Percentiles rank a stretch among this genome's conserved stretches.
phyloP scores from a whole-genome alignment of 2,113 vertebrate species.

The Trogon melanurus region DNA sequence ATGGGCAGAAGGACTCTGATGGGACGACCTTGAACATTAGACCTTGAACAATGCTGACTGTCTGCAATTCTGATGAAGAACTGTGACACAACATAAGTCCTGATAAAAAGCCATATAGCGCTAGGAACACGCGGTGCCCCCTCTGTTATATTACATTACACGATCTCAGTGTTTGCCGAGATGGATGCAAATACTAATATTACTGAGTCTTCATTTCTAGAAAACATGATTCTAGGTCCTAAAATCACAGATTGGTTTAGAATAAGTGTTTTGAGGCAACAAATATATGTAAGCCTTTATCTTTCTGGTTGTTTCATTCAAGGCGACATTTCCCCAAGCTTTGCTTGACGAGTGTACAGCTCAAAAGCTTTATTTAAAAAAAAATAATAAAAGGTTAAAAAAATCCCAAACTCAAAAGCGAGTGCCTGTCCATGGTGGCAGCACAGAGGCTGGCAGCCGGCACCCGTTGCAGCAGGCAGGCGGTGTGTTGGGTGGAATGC shows the following conservation, averaged over 20 bases:
- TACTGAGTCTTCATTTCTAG: neutral
- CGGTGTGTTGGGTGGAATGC: conserved; percentile 6
- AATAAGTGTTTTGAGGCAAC: neutral
- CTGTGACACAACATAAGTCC: neutral
- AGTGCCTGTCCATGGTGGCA: neutral
- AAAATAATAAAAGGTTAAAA: neutral
- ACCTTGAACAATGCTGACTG: neutral
- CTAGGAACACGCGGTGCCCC: neutral
- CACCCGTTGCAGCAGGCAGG: neutral
- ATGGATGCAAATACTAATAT: neutral
- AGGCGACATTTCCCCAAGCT: neutral
- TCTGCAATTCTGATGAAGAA: neutral
- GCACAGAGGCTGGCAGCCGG: accelerated
- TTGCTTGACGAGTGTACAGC: neutral
- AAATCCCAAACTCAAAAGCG: neutral
- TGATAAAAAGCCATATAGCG: neutral
- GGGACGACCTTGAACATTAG: neutral
- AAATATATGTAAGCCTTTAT: neutral
- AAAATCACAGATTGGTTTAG: neutral
- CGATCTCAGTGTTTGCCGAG: neutral
- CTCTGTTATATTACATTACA: neutral
- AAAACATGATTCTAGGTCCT: neutral
- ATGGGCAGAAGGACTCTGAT: neutral
- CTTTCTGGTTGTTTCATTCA: neutral
- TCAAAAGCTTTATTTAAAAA: neutral